Percentiles rank a stretch among this genome's conserved stretches.
Conservation (phyloP, 92 coral and sea anemone genomes). For the Palythoa grandiflora region DNA sequence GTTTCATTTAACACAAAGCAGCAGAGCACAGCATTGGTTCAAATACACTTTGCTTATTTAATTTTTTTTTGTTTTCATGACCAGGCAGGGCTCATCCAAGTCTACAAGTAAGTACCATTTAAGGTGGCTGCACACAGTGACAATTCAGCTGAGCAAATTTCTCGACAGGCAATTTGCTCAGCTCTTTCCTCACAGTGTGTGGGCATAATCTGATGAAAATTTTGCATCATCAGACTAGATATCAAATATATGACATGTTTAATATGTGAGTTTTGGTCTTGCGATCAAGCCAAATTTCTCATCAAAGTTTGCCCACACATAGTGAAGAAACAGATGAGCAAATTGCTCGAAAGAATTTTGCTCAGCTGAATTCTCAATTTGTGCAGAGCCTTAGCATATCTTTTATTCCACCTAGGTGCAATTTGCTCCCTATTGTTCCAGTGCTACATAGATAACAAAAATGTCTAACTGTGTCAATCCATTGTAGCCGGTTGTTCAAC, state of each 20-base stretch:
- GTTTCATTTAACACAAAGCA: background rate
- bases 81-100: background rate
- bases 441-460: background rate
- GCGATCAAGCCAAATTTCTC: background rate
- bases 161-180: background rate
- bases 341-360: background rate
- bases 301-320: background rate
- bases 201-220: background rate
- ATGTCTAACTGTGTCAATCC: background rate
- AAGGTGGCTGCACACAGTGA: background rate
- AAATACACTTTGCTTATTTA: background rate
- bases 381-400: background rate
- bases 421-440: background rate
- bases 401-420: background rate
- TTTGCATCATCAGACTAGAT: background rate
- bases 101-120: background rate
- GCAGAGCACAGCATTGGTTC: background rate
- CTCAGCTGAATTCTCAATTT: background rate
- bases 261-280: background rate
- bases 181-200: background rate
- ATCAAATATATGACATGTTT: background rate
- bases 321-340: background rate
- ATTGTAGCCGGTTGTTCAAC: background rate
- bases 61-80: background rate
- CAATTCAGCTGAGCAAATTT: background rate